phyloP scores from a whole-genome alignment of 1,140 invertebrate genomes.

The Drosophila simulans region DNA sequence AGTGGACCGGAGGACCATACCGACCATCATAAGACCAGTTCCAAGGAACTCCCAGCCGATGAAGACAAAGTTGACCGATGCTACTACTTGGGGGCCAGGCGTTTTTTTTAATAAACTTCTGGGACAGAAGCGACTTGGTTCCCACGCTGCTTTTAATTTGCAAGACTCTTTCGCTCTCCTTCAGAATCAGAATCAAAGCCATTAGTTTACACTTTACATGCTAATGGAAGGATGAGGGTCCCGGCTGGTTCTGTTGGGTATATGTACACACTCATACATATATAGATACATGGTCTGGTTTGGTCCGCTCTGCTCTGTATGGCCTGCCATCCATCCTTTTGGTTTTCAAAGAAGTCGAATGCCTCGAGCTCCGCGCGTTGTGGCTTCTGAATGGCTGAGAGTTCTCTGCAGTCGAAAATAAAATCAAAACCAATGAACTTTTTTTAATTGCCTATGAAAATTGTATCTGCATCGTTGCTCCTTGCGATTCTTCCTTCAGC shows the following conservation, averaged over 20 bases:
- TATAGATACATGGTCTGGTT: neutral
- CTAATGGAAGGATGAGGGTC: constrained; percentile 66
- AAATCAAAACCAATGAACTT: constrained; percentile 78
- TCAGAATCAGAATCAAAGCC: constrained; percentile 68
- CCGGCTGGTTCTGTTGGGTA: neutral
- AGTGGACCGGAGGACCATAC: constrained; percentile 19
- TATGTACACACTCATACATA: neutral
- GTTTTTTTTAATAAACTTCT: constrained; percentile 75
- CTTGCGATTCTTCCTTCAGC: constrained; percentile 17
- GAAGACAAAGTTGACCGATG: constrained; percentile 57
- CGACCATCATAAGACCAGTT: constrained; percentile 40
- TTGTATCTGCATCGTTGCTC: constrained; percentile 24
- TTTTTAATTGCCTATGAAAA: constrained; percentile 82
- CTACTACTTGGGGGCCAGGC: neutral
- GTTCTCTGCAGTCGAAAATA: constrained; percentile 12
- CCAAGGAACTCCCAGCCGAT: constrained; percentile 66
- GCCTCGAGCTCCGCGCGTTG: constrained; percentile 33
- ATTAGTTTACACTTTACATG: constrained; percentile 83
- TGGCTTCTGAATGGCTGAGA: constrained; percentile 39
- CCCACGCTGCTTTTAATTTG: constrained; percentile 76
- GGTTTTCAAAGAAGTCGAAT: neutral
- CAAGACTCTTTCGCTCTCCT: constrained; percentile 15
- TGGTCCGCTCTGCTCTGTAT: neutral
- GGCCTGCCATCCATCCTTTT: constrained; percentile 10
- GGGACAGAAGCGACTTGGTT: constrained; percentile 53